Evolutionary conservation across 2,888 invertebrate genomes (phyloP), one percentile per base, ranked within the genome.

Genomic region (Hoplodrina ambigua): DNA sequence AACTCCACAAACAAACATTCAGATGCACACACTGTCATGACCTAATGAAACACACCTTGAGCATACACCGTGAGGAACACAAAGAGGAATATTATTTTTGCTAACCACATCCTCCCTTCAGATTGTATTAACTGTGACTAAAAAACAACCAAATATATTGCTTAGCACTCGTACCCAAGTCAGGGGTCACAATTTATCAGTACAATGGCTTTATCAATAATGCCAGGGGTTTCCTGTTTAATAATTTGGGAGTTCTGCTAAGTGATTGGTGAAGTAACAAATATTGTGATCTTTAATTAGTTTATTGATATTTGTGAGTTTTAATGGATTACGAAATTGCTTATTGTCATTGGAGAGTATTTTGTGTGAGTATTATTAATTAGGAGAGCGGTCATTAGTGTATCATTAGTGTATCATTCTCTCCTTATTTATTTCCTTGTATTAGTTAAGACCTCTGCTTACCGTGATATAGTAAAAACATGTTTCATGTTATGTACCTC

Each of bases 131-230:
- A 72, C 53, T 20, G 37, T 57, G 54, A 79, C 82, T 82, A 78
- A 66, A 57, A 61, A 64, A 10, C 15, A 60, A 53, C 54, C 41
- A 37, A 64, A 63, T 75, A 57, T 66, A 50, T 62, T 66, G 62
- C 72, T 82, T 68, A 37, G 37, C 33, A 57, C 20, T 66, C 62
- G 41, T 19, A n/a, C 49, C 6, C 25, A 50, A 63, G 79, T 69
- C 82, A 82, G 56, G 74, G 82, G 82, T 78, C 79, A 82, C 1
- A 17, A 67, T 65, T 72, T 76, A 81, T 80, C 77, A 65, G 68
- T 69, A 61, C 65, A 66, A 66, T 56, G 58, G 46, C 63, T 67
- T 78, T 78, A 71, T 81, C 81, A 46, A 25, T 50, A 69, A n/a
- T 76, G 37, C 62, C 15, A 77, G 37, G 56, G 33, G 57, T 66